Conservation (phyloP, 1,140 invertebrate genomes). For the Branchinecta lindahli region DNA sequence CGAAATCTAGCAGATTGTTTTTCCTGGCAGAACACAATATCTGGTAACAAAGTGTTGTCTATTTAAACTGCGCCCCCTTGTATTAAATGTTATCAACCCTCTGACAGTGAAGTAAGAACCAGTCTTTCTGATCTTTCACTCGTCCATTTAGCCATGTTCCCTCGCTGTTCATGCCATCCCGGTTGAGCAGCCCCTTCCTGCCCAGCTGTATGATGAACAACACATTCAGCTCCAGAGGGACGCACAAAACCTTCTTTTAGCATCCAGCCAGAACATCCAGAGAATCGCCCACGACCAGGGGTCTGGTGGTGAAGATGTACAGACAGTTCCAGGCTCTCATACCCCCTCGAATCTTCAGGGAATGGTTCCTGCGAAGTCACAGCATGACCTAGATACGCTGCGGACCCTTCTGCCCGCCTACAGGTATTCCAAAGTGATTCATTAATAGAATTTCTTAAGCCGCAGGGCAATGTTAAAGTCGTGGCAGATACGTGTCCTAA, state of each 20-base stretch:
- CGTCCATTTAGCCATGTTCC: background rate
- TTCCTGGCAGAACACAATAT: no score
- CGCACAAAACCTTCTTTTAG: background rate
- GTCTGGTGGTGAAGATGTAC: background rate
- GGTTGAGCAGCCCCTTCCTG: background rate
- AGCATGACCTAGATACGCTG: slow-evolving; percentile 34
- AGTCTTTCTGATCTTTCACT: background rate
- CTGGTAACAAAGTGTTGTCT: no score
- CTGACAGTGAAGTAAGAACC: no score
- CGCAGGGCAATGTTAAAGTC: no score
- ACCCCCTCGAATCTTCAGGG: background rate
- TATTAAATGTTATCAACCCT: no score
- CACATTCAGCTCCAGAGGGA: background rate
- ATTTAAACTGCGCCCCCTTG: no score
- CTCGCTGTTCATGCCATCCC: background rate
- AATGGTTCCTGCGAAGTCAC: background rate
- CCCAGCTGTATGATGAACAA: background rate
- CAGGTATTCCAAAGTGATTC: slow-evolving; percentile 34
- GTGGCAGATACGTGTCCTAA: no score
- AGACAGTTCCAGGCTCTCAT: background rate
- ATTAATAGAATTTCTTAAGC: no score
- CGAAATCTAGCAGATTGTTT: no score
- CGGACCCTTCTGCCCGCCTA: slow-evolving; percentile 68
- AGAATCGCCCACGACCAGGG: background rate
- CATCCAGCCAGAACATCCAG: background rate